phyloP scores from a whole-genome alignment of 2,113 vertebrate genomes.

The Podarcis muralis region DNA sequence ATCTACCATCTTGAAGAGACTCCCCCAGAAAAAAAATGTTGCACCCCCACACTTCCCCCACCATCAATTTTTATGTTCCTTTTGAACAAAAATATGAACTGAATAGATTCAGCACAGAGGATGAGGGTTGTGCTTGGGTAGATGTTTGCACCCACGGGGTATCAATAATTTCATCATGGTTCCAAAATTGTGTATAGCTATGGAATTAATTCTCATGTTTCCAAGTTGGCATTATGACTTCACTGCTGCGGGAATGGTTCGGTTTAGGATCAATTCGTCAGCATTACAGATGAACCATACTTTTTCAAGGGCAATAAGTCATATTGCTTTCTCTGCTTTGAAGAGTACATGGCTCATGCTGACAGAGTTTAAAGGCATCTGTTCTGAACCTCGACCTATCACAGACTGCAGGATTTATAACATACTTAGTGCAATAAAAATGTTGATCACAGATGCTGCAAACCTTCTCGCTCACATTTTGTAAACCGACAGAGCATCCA shows the following conservation, averaged over 20 bases:
- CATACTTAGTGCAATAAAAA: conserved; percentile 3
- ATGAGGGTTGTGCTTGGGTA: neutral
- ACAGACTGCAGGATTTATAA: conserved; percentile 16
- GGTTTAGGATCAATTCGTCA: neutral
- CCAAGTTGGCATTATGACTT: neutral
- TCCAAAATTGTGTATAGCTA: neutral
- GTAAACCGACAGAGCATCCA: neutral
- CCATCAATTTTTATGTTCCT: too few relatives aligned
- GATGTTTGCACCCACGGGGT: neutral
- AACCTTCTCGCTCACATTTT: neutral
- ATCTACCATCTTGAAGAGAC: neutral
- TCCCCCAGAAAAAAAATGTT: neutral
- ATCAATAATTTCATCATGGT: neutral
- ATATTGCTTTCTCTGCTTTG: neutral
- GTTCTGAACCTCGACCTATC: neutral
- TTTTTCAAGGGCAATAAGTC: neutral
- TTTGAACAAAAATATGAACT: neutral
- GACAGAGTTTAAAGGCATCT: conserved; percentile 9
- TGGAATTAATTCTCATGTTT: neutral
- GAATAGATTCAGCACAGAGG: neutral
- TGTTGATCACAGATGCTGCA: neutral
- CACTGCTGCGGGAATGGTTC: rapidly evolving
- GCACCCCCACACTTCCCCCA: neutral
- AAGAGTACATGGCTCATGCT: neutral
- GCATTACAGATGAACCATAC: neutral